These are phyloP conservation scores for Paramormyrops kingsleyae DNA, from an alignment of 2,113 vertebrate genomes.

Conservation along the genomic window DNA sequence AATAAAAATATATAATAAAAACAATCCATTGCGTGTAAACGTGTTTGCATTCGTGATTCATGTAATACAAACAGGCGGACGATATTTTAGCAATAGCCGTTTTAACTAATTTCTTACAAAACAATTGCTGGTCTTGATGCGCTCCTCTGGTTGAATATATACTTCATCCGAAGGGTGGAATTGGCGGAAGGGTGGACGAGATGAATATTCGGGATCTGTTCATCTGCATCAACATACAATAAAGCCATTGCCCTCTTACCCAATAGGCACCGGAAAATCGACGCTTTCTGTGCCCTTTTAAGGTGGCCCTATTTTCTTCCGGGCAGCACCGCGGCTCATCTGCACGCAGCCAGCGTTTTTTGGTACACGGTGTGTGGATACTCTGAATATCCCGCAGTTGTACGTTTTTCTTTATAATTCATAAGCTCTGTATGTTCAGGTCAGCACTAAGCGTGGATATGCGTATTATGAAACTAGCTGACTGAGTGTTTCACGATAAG, in stretches of 20 bases:
- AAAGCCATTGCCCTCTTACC: not conserved
- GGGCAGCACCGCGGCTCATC: not conserved
- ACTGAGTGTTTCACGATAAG: not conserved
- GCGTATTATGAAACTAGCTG: not conserved
- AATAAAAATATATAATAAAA: not conserved
- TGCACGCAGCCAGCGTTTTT: not conserved
- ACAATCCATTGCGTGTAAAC: not conserved
- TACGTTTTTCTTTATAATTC: not conserved
- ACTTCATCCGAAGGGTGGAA: not conserved
- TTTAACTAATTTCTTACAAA: slow-evolving; percentile 1
- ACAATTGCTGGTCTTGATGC: not conserved
- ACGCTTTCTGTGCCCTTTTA: not conserved
- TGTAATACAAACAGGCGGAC: not conserved
- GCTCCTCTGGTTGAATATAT: not conserved
- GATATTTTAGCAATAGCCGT: not conserved
- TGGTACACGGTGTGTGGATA: not conserved
- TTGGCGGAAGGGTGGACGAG: not conserved
- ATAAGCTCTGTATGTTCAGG: not conserved
- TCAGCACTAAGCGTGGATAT: not conserved
- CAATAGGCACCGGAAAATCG: not conserved
- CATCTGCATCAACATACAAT: not conserved
- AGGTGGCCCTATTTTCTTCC: not conserved
- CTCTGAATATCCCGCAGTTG: not conserved
- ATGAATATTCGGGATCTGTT: not conserved
- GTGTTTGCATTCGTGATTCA: not conserved